A percentile compares a stretch with the other conserved stretches of the same genome.
phyloP scores from a whole-genome alignment of 2,113 vertebrate genomes.

The Narcine bancroftii region DNA sequence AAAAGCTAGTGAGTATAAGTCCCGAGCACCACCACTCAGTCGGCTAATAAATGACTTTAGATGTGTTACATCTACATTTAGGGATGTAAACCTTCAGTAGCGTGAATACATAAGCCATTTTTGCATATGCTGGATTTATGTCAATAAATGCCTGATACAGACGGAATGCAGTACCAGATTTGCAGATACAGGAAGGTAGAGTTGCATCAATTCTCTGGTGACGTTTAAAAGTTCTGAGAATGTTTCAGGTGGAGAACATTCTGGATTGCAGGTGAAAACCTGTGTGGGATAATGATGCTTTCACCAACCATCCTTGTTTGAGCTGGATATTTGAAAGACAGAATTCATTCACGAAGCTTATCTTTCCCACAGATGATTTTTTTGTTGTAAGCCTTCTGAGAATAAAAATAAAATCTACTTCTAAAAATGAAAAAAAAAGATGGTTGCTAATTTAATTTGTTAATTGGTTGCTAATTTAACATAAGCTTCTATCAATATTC shows the following conservation, averaged over 20 bases:
- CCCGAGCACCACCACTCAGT: no score
- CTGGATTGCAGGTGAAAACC: neutral
- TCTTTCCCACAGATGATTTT: no score
- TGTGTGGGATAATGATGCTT: neutral
- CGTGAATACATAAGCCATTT: neutral
- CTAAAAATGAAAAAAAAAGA: neutral
- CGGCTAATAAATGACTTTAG: neutral
- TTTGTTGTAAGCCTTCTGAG: neutral
- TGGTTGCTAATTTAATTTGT: constrained; percentile 42
- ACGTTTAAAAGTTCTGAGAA: neutral
- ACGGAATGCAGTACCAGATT: no score
- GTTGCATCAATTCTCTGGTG: neutral
- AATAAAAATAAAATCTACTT: neutral
- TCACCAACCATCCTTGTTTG: neutral
- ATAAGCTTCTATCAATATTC: constrained; percentile 55
- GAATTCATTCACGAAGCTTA: neutral
- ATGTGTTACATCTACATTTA: neutral
- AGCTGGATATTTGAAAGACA: no score
- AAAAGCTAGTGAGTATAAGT: no score
- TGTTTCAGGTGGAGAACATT: neutral
- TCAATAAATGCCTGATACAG: neutral
- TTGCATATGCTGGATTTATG: neutral
- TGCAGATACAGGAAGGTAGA: no score
- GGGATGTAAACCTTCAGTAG: neutral
- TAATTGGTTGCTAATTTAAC: constrained; percentile 59